phyloP scores from a whole-genome alignment of 35 echinoderm and acorn worm species.

The Stichopus chloronotus region DNA sequence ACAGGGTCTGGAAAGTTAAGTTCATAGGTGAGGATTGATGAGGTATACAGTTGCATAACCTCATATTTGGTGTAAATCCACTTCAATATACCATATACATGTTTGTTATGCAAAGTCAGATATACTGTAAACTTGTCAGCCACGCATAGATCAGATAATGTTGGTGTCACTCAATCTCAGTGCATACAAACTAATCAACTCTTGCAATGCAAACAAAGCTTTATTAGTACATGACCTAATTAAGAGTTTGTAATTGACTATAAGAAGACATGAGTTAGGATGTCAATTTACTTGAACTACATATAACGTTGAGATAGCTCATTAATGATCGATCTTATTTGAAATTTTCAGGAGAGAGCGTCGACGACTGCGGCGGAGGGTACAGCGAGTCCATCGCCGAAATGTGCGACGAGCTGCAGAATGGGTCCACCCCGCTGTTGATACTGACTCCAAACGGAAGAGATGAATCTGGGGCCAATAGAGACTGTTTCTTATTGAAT shows the following conservation, averaged over 20 bases:
- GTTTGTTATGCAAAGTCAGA: too few species aligned
- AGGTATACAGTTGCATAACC: not conserved
- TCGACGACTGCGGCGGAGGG: conserved; percentile 94
- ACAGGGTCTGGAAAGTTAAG: conserved; percentile 99
- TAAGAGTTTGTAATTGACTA: not conserved
- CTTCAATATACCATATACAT: not conserved
- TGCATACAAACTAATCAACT: too few species aligned
- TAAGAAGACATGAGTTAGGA: not conserved
- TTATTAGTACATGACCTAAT: too few species aligned
- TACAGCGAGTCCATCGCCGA: conserved; percentile 99
- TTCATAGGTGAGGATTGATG: conserved; percentile 83
- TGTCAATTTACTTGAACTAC: not conserved
- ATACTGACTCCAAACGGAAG: conserved; percentile 94
- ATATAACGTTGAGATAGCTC: too few species aligned
- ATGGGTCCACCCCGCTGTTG: conserved; percentile 90
- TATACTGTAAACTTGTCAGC: too few species aligned
- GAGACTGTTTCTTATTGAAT: conserved; percentile 95
- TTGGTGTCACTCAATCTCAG: too few species aligned
- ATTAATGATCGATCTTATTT: too few species aligned
- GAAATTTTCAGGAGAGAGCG: conserved; percentile 82
- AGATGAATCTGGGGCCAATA: conserved; percentile 93
- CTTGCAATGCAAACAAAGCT: too few species aligned
- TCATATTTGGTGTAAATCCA: not conserved
- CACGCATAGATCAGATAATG: too few species aligned
- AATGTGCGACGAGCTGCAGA: conserved; percentile 99